Evolutionary conservation across 2,113 vertebrate species (phyloP), one percentile per base, ranked within the genome.

Genomic region (Narcine bancroftii): DNA sequence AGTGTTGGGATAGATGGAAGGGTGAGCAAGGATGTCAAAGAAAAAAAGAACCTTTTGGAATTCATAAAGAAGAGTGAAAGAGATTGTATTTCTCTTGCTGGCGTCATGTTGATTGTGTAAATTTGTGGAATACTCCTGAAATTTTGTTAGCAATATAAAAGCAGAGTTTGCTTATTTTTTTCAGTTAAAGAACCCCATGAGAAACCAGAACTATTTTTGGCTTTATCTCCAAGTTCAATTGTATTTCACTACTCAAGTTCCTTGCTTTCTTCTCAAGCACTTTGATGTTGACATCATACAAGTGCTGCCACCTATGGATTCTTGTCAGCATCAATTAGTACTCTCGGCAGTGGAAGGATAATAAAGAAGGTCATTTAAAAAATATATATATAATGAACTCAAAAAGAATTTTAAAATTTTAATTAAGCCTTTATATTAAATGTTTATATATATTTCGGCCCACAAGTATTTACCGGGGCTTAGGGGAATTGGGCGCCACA

Each of bases 211-310:
- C 39, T n/a, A 75, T 13, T 15, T 39, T 75, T 75, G 72, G 2
- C 72, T 75, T 75, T 75, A 75, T 75, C n/a, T 75, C n/a, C 72
- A 75, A 75, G 17, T 75, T 75, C n/a, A 75, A 75, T 75, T 39
- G 36, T n/a, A 36, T 75, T 36, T 11, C n/a, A 75, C 1, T 17
- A 72, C 69, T 21, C n/a, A 75, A 3, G n/a, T 75, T 75, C 36
- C 1, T 21, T 39, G 72, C 72, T 75, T 39, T n/a, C 2, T 39
- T 6, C 71, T 17, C 15, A 39, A 13, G n/a, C n/a, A 75, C n/a
- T 17, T 75, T 13, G 72, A 39, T 17, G 72, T n/a, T 75, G 72
- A 75, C 72, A 75, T 39, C 72, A 75, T 75, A 17, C 10, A 75
- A 75, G 72, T 75, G 72, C 72, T 75, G 72, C 72, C 72, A 75